Base-by-base conservation (phyloP, 2,797 vertebrate genomes). In the Capromys pilorides region DNA sequence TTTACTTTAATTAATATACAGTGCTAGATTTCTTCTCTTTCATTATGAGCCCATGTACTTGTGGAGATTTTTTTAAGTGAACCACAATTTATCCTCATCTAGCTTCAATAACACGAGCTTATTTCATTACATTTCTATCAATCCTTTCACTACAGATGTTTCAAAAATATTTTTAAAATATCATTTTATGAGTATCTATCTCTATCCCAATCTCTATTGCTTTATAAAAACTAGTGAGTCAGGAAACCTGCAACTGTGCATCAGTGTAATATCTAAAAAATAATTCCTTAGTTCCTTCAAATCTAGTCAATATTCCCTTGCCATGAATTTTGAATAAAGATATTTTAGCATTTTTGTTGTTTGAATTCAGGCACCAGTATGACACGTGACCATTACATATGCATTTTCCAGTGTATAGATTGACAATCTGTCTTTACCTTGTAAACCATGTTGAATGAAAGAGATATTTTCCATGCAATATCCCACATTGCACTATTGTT, bases 101-200 rank as follows among this genome's bases (percentile, higher is more conserved):
- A 71, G 13, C 5, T 71, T 67, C 39, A 78, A 64, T 8, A 86
- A 81, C 21, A 62, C 1, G 64, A 59, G 33, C 13, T 41, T 67
- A 24, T 41, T 86, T 61, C 33, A 88, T 51, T 89, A 31, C 67
- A 75, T 71, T 75, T 80, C 69, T 86, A n/a, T 33, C 26, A 94
- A 31, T 51, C 78, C 14, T 12, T 96, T 28, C 5, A 59, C 51
- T 90, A 81, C 1, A 71, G 22, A 61, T 61, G 45, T 69, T 93
- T 88, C 86, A 83, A 91, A 81, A 59, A 94, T 71, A 77, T 31
- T 36, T 26, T 88, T 80, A 93, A 91, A 59, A 62, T 19, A n/a
- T 36, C 0, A 45, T 83, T 92, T 90, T 86, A 54, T 67, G 24
- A 57, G 2, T 71, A 49, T 85, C 71, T 26, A 2, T 39, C 36